These are phyloP conservation scores for Pungitius pungitius DNA, from an alignment of 2,113 vertebrate species.

Conservation along the genomic window DNA sequence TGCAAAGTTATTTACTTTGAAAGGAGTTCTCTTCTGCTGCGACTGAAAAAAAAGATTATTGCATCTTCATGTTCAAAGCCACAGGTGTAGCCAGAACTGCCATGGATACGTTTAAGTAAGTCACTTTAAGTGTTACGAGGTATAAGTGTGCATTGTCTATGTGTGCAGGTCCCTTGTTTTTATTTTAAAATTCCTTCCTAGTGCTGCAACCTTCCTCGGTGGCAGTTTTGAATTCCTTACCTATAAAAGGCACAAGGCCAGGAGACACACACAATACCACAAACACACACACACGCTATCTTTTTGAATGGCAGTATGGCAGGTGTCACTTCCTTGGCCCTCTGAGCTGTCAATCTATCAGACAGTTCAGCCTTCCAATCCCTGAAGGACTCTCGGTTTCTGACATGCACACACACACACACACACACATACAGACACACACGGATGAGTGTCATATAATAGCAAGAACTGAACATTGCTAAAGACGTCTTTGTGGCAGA, in stretches of 20 bases:
- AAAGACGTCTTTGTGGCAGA: not conserved
- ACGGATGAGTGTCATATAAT: not conserved
- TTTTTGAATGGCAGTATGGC: constrained; percentile 58
- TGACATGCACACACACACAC: not conserved
- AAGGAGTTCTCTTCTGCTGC: not conserved
- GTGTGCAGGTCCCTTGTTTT: constrained; percentile 2
- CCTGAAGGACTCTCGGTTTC: constrained; percentile 38
- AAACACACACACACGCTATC: not conserved
- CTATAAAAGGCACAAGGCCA: constrained; percentile 41
- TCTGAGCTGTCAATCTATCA: constrained; percentile 71
- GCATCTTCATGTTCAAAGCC: not conserved
- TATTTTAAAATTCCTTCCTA: constrained; percentile 44
- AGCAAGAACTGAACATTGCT: not conserved
- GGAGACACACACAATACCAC: constrained; percentile 9
- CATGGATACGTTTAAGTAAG: constrained; percentile 1
- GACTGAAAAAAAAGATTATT: not conserved
- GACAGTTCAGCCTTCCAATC: constrained; percentile 62
- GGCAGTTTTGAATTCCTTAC: constrained; percentile 48
- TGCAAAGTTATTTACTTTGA: not conserved
- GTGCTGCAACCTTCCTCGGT: constrained; percentile 38
- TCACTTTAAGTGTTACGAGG: not conserved
- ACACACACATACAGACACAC: constrained; percentile 7
- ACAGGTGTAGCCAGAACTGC: not conserved
- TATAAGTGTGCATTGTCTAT: constrained; percentile 14
- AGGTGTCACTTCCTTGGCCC: constrained; percentile 69